A percentile compares a stretch with the other conserved stretches of the same genome.
Evolutionary conservation across 2,113 vertebrate species (phyloP).

Genomic region (Monarcha castaneiventris): DNA sequence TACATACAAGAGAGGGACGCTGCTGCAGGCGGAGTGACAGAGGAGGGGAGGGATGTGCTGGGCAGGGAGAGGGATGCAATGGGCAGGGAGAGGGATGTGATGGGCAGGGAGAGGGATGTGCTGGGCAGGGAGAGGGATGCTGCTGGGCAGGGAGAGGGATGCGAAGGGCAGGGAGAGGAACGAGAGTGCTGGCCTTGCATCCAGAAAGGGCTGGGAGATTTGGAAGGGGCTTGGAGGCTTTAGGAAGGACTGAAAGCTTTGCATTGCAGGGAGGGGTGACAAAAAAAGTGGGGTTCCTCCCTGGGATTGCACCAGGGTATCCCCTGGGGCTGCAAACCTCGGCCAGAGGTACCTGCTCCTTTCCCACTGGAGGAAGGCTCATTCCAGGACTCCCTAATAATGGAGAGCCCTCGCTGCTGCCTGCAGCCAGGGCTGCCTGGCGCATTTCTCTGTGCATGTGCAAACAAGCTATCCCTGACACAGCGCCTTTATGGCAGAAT

Average conservation of each 20-base stretch:
- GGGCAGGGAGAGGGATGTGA: neutral
- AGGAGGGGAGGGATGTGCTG: neutral
- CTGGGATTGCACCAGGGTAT: fast-evolving
- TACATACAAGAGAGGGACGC: neutral
- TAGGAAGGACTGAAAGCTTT: neutral
- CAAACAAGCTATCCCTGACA: neutral
- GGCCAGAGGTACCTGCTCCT: fast-evolving
- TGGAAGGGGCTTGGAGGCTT: neutral
- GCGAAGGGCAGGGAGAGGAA: neutral
- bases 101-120: neutral
- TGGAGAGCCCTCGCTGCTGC: neutral
- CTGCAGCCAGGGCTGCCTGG: neutral
- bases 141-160: neutral
- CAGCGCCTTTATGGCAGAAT: neutral
- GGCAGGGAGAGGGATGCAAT: neutral
- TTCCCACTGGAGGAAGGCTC: neutral
- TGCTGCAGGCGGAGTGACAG: neutral
- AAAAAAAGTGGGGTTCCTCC: fast-evolving
- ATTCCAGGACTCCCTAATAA: neutral
- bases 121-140: neutral
- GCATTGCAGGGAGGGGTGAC: fast-evolving
- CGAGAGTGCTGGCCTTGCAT: neutral
- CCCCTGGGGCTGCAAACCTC: fast-evolving
- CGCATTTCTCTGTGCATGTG: neutral
- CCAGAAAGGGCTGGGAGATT: neutral